These are phyloP conservation scores for Leptinotarsa lineolata DNA, from an alignment of 1,140 invertebrate species.

Conservation along the genomic window DNA sequence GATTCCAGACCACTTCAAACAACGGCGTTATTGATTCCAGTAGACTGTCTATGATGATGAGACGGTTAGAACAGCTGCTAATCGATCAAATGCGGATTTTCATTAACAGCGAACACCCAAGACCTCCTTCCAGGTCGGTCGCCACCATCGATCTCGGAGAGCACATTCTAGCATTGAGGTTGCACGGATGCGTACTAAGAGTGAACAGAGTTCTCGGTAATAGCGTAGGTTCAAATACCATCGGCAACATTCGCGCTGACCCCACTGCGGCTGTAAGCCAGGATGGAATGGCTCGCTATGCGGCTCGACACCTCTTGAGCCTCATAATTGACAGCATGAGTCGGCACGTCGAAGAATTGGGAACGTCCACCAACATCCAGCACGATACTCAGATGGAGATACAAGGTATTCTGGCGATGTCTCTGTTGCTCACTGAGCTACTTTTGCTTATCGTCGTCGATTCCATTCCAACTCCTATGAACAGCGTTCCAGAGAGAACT, in stretches of 20 bases:
- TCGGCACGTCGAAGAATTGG: slow-evolving; percentile 43
- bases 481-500: slow-evolving; percentile 47
- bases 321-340: slow-evolving; percentile 52
- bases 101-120: not conserved
- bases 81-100: slow-evolving; percentile 37
- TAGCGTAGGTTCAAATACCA: slow-evolving; percentile 10
- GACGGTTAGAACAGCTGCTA: slow-evolving; percentile 32
- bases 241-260: slow-evolving; percentile 28
- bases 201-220: slow-evolving; percentile 46
- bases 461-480: slow-evolving; percentile 50
- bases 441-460: slow-evolving; percentile 51
- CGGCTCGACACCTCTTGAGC: slow-evolving; percentile 53
- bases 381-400: slow-evolving; percentile 40
- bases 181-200: slow-evolving; percentile 44
- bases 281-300: slow-evolving; percentile 47
- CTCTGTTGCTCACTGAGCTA: slow-evolving; percentile 49
- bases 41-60: slow-evolving; percentile 30
- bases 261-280: slow-evolving; percentile 43
- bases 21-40: slow-evolving; percentile 24
- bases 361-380: slow-evolving; percentile 28
- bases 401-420: slow-evolving; percentile 45
- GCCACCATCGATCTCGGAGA: slow-evolving; percentile 44
- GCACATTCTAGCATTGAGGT: slow-evolving; percentile 43
- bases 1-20: not conserved
- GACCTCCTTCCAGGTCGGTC: slow-evolving; percentile 9